A percentile compares a stretch with the other conserved stretches of the same genome.
Conservation (phyloP, 2,797 vertebrate species). For the Arctocebus calabarensis region DNA sequence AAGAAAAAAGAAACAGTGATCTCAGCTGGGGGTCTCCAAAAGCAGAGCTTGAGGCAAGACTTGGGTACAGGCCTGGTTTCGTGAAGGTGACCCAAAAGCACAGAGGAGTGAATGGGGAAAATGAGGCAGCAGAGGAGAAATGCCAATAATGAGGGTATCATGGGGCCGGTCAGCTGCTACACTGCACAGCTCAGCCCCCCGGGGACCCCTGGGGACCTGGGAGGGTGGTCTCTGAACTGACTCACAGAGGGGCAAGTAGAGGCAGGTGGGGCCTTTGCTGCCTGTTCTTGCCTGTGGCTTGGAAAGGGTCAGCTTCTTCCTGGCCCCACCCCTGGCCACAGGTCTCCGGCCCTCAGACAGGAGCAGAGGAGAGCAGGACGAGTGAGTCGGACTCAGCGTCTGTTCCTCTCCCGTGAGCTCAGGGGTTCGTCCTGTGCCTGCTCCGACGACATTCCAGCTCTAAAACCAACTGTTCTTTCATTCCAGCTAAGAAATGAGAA, state of each 20-base stretch:
- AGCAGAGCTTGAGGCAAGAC: not conserved
- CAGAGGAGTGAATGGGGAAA: too few species aligned
- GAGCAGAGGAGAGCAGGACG: not conserved
- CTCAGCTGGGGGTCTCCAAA: not conserved
- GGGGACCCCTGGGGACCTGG: too few species aligned
- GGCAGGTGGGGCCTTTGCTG: accelerated
- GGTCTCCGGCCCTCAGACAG: not conserved
- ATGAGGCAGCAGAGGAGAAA: not conserved
- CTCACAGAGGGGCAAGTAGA: too few species aligned
- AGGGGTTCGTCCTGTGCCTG: accelerated
- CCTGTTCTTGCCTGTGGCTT: not conserved
- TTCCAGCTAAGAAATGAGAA: not conserved
- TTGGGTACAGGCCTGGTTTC: accelerated
- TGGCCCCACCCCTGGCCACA: not conserved
- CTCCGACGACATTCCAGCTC: not conserved
- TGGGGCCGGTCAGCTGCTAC: accelerated
- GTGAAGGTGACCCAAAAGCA: not conserved
- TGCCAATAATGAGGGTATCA: accelerated
- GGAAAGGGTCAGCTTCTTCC: not conserved
- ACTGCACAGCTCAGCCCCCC: accelerated
- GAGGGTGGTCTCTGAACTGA: not conserved
- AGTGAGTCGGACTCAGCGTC: accelerated
- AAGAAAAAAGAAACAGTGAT: accelerated
- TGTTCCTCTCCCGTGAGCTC: not conserved
- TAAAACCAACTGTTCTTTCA: not conserved